Percentiles rank a stretch among this genome's conserved stretches.
Conservation (phyloP, 2,888 invertebrate genomes). For the Teleogryllus oceanicus region DNA sequence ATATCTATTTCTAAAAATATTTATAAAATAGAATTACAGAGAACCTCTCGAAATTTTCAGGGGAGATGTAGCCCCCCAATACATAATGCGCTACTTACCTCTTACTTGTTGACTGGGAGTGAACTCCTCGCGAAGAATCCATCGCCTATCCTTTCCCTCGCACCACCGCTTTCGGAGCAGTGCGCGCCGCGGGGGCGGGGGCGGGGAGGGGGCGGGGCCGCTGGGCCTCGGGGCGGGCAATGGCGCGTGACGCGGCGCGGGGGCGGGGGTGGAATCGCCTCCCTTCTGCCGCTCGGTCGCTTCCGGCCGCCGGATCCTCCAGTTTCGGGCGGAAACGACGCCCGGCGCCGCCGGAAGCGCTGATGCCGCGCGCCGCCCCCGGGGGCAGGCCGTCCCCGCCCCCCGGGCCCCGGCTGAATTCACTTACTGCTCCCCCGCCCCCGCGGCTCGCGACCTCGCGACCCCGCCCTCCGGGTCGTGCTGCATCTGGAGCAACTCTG, state of each 20-base stretch:
- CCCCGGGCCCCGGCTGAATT: not conserved
- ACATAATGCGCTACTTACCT: no score
- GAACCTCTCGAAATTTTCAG: no score
- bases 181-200: not conserved
- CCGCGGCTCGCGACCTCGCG: not conserved
- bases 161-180: not conserved
- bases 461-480: no score
- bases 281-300: not conserved
- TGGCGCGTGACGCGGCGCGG: not conserved
- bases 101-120: no score
- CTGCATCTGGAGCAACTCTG: no score
- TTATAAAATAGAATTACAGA: no score
- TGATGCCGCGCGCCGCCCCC: not conserved
- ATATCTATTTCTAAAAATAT: no score
- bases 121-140: no score
- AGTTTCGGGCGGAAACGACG: not conserved
- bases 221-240: not conserved
- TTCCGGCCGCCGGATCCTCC: not conserved
- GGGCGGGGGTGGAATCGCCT: not conserved
- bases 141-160: no score
- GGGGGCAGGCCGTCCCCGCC: not conserved
- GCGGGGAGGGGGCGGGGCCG: not conserved
- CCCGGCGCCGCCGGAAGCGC: slow-evolving; percentile 1
- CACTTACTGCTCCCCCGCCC: not conserved
- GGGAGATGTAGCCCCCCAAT: no score